Percentiles rank a stretch among this genome's conserved stretches.
These are phyloP conservation scores for Hermaeophaga mercurialis DNA, from an alignment of 2,888 invertebrate genomes.

Conservation along the genomic window DNA sequence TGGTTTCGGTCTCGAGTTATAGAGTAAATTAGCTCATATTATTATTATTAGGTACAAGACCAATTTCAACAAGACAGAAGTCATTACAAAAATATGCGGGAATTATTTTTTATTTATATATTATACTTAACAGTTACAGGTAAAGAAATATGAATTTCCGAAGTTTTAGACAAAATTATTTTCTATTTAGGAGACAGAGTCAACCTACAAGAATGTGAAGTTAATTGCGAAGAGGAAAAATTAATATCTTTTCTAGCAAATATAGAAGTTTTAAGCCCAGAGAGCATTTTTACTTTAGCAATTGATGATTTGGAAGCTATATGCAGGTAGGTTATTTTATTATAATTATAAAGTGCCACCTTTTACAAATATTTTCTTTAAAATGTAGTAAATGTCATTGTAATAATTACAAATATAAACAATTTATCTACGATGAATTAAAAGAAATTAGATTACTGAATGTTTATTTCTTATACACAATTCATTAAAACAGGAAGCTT, in stretches of 20 bases:
- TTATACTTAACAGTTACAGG: neutral
- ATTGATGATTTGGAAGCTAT: conserved; percentile 52
- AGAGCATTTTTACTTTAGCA: conserved; percentile 59
- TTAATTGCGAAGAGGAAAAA: conserved; percentile 54
- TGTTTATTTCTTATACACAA: too few relatives aligned
- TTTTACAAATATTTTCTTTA: too few relatives aligned
- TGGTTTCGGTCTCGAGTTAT: too few relatives aligned
- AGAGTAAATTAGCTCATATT: too few relatives aligned
- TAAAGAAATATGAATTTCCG: neutral
- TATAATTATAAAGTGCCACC: too few relatives aligned
- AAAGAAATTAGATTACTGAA: too few relatives aligned
- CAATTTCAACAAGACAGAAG: neutral
- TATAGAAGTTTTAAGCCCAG: conserved; percentile 61
- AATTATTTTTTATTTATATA: conserved; percentile 1
- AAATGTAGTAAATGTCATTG: too few relatives aligned
- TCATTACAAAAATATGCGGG: conserved; percentile 8
- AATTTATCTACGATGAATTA: too few relatives aligned
- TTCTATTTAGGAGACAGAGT: neutral
- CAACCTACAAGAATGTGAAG: neutral
- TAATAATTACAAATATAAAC: too few relatives aligned
- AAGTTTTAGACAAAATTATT: neutral
- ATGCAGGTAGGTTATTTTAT: too few relatives aligned
- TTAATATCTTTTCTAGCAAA: conserved; percentile 60
- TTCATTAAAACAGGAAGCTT: conserved; percentile 40
- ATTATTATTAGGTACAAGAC: neutral